Evolutionary conservation across 2,113 vertebrate species (phyloP).

Genomic region (Melanocharis versteri): DNA sequence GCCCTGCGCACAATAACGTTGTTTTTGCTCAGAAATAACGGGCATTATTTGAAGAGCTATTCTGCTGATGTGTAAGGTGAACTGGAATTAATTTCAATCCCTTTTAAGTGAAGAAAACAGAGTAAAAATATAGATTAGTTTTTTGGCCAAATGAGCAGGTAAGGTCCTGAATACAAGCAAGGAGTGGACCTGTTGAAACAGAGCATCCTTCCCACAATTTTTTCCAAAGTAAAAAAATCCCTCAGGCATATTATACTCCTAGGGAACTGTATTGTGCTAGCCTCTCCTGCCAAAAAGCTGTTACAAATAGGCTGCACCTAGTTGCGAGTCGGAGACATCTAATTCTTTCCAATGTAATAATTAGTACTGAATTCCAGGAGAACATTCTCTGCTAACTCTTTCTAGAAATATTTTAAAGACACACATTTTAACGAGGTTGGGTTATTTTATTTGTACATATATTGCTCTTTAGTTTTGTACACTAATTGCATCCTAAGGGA

Average conservation of each 20-base stretch:
- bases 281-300: not conserved
- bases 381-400: not conserved
- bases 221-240: not conserved
- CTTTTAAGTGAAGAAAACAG: not conserved
- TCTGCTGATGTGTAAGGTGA: not conserved
- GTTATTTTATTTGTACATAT: not conserved
- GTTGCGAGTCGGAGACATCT: fast-evolving
- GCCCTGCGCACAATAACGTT: not conserved
- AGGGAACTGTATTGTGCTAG: not conserved
- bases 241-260: not conserved
- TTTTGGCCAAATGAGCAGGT: not conserved
- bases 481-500: not conserved
- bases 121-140: not conserved
- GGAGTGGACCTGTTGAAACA: not conserved
- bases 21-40: not conserved
- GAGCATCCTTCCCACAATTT: not conserved
- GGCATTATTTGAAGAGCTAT: not conserved
- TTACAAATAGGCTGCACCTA: not conserved
- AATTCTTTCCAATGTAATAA: not conserved
- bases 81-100: not conserved
- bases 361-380: not conserved
- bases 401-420: not conserved
- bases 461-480: not conserved
- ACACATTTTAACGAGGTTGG: not conserved
- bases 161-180: not conserved